Evolutionary conservation across 2,888 invertebrate genomes (phyloP).

Genomic region (Napeogenes sylphis): DNA sequence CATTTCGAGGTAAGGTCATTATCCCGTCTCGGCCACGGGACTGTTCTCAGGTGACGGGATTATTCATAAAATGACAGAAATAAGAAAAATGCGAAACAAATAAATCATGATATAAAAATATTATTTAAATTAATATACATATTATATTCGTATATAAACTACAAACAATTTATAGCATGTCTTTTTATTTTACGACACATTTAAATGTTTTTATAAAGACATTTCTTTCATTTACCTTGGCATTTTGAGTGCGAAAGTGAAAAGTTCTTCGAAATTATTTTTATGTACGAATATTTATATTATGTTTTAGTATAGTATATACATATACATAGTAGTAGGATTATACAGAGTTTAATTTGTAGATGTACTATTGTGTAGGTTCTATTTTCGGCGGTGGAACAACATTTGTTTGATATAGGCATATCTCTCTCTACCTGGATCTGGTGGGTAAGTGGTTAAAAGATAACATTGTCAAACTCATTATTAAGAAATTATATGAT

Average conservation of each 20-base stretch:
- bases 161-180: neutral
- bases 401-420: too few relatives aligned
- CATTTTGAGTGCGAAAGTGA: neutral
- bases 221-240: neutral
- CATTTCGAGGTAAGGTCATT: slow-evolving; percentile 39
- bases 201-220: neutral
- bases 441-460: too few relatives aligned
- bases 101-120: neutral
- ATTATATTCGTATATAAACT: neutral
- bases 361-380: too few relatives aligned
- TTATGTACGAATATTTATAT: too few relatives aligned
- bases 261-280: neutral
- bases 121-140: neutral
- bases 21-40: slow-evolving; percentile 32
- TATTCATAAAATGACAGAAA: slow-evolving; percentile 21
- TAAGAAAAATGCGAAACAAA: neutral
- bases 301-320: too few relatives aligned
- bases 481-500: too few relatives aligned
- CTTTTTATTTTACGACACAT: slow-evolving; percentile 2
- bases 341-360: too few relatives aligned
- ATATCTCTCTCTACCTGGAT: too few relatives aligned
- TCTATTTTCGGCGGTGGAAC: too few relatives aligned
- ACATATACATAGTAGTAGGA: too few relatives aligned
- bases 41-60: slow-evolving; percentile 31
- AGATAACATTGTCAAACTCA: too few relatives aligned